Evolutionary conservation across 2,797 vertebrate genomes (phyloP).

Genomic region (Carcharodon carcharias): DNA sequence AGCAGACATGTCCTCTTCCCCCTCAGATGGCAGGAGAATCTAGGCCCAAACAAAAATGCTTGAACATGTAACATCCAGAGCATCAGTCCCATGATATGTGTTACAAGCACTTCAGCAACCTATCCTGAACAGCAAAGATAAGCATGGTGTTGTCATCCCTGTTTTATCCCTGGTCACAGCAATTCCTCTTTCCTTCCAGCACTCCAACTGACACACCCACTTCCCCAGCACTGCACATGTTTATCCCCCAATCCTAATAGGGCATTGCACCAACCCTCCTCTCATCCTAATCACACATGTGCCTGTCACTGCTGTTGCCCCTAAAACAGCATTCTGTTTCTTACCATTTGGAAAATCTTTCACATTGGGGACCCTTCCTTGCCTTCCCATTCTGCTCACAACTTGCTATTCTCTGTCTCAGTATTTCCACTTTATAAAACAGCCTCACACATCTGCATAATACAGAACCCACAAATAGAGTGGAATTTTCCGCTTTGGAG

Average conservation of each 20-base stretch:
- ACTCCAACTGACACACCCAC: not conserved
- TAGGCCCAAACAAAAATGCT: not conserved
- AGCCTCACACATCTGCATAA: not conserved
- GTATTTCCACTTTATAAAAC: not conserved
- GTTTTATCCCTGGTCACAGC: too few relatives aligned
- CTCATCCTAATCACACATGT: not conserved
- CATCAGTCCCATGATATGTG: not conserved
- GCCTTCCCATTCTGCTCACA: not conserved
- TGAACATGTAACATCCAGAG: not conserved
- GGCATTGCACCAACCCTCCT: not conserved
- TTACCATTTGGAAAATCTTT: not conserved
- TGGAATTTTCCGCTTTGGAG: too few relatives aligned
- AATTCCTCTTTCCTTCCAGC: too few relatives aligned
- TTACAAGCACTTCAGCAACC: not conserved
- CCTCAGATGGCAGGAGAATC: not conserved
- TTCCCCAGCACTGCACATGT: too few relatives aligned
- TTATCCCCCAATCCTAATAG: not conserved
- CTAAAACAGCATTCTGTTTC: not conserved
- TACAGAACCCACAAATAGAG: too few relatives aligned
- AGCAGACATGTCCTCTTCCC: too few relatives aligned
- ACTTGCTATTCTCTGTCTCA: too few relatives aligned
- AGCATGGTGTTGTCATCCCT: not conserved
- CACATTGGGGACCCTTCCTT: not conserved
- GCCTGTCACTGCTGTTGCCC: not conserved
- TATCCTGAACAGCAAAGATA: not conserved